Base-by-base conservation (phyloP, 2,888 invertebrate genomes). In the Tiliacea aurago region DNA sequence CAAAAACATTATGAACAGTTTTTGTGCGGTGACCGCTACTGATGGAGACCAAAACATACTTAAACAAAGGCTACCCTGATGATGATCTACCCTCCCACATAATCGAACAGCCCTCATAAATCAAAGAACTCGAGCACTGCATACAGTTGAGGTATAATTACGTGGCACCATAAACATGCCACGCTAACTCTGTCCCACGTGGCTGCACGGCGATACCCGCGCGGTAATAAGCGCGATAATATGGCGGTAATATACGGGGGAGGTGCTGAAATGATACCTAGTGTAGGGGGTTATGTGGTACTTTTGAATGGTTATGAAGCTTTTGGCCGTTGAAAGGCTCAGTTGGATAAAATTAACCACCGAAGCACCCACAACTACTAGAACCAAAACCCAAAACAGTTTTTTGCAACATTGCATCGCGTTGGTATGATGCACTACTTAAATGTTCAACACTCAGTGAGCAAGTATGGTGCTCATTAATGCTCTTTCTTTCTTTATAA, bases 141-240 rank as follows among this genome's bases (percentile, higher is more conserved):
- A 43, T 65, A 68, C 61, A 55, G 80, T 79, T 77, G 83, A 86
- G 83, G 74, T 73, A 76, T 85, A 85, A 87, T 85, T 87, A 87
- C 65, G 41, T 45, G n/a, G 67, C 28, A 59, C 78, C 75, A 83
- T 85, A 85, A 87, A 85, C 76, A 85, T 81, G 85, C 78, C 87
- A 64, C 28, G 69, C 66, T 84, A 80, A 74, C 76, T 56, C 80
- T 65, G 85, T 85, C 85, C 87, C 86, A 83, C 86, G 85, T 80
- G 85, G 64, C 69, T 53, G 78, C 62, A 72, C 37, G 59, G 79
- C 80, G 85, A 85, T 85, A 85, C 83, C 59, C 67, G 65, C 33
- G 23, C 61, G 73, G 79, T 86, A 86, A 84, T 74, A 78, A 78
- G 83, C 71, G 77, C 37, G 76, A 65, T 85, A 82, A 84, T 85